phyloP scores from a whole-genome alignment of 37 sponge, comb jelly and placozoan genomes.

The Petrosia ficiformis region DNA sequence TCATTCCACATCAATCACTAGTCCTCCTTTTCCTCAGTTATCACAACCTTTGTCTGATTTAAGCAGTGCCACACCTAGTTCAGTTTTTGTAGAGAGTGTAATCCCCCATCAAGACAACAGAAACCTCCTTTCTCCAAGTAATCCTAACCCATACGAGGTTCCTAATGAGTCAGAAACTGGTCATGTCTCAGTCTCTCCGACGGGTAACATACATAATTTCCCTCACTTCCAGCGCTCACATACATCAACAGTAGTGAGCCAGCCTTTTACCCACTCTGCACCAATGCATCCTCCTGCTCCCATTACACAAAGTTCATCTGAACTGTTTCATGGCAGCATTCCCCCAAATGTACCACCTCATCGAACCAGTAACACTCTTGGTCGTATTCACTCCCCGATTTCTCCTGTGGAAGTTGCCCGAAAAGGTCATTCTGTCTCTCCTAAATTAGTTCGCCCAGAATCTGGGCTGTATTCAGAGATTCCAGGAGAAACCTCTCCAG shows the following conservation, averaged over 20 bases:
- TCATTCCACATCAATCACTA: neutral
- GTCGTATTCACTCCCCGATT: neutral
- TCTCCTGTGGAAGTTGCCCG: neutral
- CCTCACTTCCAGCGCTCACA: neutral
- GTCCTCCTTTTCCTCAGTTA: neutral
- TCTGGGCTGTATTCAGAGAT: neutral
- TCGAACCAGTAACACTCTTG: neutral
- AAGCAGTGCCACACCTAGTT: neutral
- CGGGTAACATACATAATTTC: neutral
- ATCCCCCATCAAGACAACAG: neutral
- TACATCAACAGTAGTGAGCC: neutral
- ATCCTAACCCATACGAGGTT: conserved; percentile 8
- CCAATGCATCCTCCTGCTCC: neutral
- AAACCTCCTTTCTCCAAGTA: neutral
- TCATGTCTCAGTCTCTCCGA: neutral
- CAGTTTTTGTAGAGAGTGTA: neutral
- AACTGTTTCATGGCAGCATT: neutral
- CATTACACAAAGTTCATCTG: neutral
- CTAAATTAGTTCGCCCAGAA: neutral
- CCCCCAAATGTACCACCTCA: conserved; percentile 3
- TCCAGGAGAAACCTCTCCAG: neutral
- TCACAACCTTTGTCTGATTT: conserved; percentile 6
- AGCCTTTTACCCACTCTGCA: neutral
- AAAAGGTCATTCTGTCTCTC: neutral
- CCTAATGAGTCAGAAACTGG: neutral